These are phyloP conservation scores for Tonatia bakeri DNA, from an alignment of 2,113 vertebrate genomes.

Conservation along the genomic window DNA sequence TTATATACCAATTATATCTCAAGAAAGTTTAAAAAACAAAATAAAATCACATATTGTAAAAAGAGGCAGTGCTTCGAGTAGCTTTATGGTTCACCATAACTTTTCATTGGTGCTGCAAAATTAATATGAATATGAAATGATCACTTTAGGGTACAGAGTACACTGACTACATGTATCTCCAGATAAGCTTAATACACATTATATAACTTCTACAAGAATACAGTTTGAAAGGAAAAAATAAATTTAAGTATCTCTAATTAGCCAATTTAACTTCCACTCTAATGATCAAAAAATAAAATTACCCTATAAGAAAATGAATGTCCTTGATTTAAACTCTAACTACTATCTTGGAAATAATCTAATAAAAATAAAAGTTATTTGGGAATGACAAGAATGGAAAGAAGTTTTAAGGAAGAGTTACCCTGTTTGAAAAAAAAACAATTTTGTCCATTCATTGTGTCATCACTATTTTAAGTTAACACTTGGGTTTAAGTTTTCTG, in stretches of 20 bases:
- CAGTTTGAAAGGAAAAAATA: neutral
- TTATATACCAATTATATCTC: neutral
- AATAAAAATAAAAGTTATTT: neutral
- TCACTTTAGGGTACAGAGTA: neutral
- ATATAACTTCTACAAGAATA: neutral
- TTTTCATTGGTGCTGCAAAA: neutral
- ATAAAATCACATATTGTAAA: neutral
- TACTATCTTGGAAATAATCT: neutral
- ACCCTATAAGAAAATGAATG: neutral
- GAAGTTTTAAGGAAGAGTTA: neutral
- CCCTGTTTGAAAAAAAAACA: conserved; percentile 6
- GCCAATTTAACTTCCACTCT: neutral
- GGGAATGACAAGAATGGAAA: neutral
- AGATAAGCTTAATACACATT: neutral
- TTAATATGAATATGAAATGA: neutral
- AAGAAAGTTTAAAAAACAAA: neutral
- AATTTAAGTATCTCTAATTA: neutral
- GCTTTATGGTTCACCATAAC: neutral
- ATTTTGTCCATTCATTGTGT: neutral
- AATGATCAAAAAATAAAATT: conserved; percentile 29
- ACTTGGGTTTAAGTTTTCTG: neutral
- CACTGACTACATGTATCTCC: neutral
- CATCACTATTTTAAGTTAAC: neutral
- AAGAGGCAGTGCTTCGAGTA: neutral
- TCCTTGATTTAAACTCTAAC: neutral